Conservation (phyloP, 64 coral and sea anemone genomes). For the Stylophora pistillata region DNA sequence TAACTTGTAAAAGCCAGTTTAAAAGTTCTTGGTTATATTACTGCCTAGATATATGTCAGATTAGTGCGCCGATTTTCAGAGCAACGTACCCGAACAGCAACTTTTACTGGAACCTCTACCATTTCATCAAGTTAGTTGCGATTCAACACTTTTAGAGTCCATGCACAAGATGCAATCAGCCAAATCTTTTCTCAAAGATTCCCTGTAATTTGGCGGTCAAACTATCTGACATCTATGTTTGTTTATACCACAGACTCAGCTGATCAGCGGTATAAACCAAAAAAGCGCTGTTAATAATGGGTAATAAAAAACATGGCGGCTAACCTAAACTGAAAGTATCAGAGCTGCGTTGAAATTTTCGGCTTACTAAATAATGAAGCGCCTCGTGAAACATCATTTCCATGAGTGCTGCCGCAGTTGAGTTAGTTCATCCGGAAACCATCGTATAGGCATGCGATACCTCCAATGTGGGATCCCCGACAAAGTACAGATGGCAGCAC, state of each 20-base stretch:
- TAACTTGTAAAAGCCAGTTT: too few species aligned
- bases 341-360: constrained; percentile 37
- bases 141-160: background rate
- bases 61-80: too few species aligned
- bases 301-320: constrained; percentile 61
- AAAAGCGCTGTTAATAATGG: background rate
- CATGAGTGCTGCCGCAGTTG: constrained; percentile 27
- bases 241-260: constrained; percentile 34
- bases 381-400: constrained; percentile 5
- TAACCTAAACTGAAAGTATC: background rate
- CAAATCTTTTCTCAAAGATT: background rate
- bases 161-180: background rate
- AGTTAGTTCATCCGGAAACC: constrained; percentile 14
- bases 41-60: too few species aligned
- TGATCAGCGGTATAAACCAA: constrained; percentile 35
- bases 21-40: too few species aligned
- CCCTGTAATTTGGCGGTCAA: background rate
- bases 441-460: constrained; percentile 22
- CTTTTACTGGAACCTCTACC: constrained; percentile 89
- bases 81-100: constrained; percentile 85
- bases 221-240: constrained; percentile 21
- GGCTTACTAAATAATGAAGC: constrained; percentile 9
- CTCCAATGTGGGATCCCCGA: constrained; percentile 20
- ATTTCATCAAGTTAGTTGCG: constrained; percentile 32
- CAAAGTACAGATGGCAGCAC: too few species aligned